Conservation (phyloP, 2,113 vertebrate species). For the Psilopogon haemacephalus region DNA sequence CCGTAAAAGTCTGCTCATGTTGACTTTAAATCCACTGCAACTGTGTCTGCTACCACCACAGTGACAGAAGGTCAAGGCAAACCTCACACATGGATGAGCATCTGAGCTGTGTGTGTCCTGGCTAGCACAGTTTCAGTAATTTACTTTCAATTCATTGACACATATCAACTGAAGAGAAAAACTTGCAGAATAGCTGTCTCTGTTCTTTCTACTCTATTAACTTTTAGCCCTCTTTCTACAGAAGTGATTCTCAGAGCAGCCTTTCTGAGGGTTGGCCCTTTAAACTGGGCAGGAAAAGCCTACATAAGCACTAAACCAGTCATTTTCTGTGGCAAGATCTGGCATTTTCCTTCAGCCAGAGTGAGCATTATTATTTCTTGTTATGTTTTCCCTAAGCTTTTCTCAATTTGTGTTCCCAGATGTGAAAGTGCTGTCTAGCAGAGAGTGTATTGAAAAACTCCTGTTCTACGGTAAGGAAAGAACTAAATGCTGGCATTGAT, state of each 20-base stretch:
- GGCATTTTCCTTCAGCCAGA: not conserved
- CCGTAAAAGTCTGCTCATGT: not conserved
- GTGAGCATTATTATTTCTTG: not conserved
- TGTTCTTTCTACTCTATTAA: not conserved
- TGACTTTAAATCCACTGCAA: not conserved
- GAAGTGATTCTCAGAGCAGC: not conserved
- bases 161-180: not conserved
- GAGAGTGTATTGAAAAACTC: not conserved
- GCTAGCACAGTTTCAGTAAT: not conserved
- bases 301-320: not conserved
- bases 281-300: not conserved
- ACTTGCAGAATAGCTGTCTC: not conserved
- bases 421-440: not conserved
- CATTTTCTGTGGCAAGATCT: conserved; percentile 17
- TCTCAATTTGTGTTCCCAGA: not conserved
- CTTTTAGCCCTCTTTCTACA: not conserved
- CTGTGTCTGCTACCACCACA: not conserved
- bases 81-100: accelerated
- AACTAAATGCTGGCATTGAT: not conserved
- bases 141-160: not conserved
- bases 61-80: accelerated
- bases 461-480: not conserved
- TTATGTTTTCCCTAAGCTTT: conserved; percentile 9
- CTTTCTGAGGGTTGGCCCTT: not conserved
- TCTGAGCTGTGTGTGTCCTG: not conserved